Evolutionary conservation across 2,888 invertebrate genomes (phyloP), one percentile per base, ranked within the genome.

Genomic region (Lepidocyrtoides sp.): DNA sequence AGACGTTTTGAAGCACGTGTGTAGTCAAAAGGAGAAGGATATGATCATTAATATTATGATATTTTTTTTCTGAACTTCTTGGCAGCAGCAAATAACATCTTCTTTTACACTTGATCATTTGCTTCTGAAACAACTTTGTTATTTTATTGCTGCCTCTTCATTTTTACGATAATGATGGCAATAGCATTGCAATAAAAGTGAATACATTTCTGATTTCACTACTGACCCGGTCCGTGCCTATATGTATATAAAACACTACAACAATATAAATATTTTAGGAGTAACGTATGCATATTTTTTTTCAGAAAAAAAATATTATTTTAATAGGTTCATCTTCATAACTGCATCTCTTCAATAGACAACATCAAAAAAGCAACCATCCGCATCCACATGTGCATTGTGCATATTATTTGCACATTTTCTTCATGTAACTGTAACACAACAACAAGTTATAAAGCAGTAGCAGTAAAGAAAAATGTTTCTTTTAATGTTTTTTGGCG

Each of bases 191-290:
- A 36, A n/a, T n/a, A n/a, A n/a, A n/a, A n/a, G n/a, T 36, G 8
- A 8, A 32, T 32, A 5, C 32, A 32, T 44, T 72, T 72, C 66
- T 66, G 44, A 72, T 69, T 84, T 84, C 84, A 84, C 84, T 72
- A 84, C 84, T 84, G 84, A 84, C 84, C 84, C 79, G 72, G 44
- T 72, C 44, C 20, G 44, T 20, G 23, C 1, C n/a, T n/a, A n/a
- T n/a, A n/a, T n/a, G n/a, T n/a, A n/a, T n/a, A n/a, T n/a, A n/a
- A n/a, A n/a, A n/a, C n/a, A n/a, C n/a, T n/a, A n/a, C n/a, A n/a
- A n/a, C n/a, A n/a, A n/a, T n/a, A n/a, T n/a, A n/a, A n/a, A n/a
- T n/a, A n/a, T n/a, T n/a, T n/a, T n/a, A n/a, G n/a, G n/a, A n/a
- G n/a, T n/a, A n/a, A n/a, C n/a, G n/a, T n/a, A n/a, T n/a, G n/a